These are phyloP conservation scores for Parnassius glacialis DNA, from an alignment of 2,888 invertebrate genomes.

Conservation along the genomic window DNA sequence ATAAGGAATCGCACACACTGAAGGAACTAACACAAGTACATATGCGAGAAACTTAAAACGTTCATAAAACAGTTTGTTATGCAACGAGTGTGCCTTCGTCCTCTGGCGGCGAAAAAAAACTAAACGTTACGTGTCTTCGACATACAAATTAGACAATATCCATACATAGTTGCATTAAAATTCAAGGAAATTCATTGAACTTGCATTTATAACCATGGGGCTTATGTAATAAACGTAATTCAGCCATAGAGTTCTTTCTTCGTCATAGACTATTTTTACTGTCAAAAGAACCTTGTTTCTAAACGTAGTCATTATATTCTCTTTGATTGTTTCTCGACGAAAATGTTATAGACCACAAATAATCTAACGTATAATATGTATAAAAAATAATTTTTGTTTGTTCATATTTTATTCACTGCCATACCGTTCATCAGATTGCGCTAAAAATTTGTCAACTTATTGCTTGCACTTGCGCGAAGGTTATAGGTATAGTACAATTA, in stretches of 20 bases:
- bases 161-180: conserved; percentile 40
- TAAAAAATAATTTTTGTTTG: too few relatives aligned
- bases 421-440: too few relatives aligned
- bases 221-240: conserved; percentile 29
- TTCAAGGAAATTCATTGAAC: conserved; percentile 62
- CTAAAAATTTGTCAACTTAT: too few relatives aligned
- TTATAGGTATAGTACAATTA: too few relatives aligned
- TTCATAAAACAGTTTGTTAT: conserved; percentile 44
- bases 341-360: too few relatives aligned
- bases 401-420: too few relatives aligned
- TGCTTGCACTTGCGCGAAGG: too few relatives aligned
- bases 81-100: conserved; percentile 38
- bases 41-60: conserved; percentile 1
- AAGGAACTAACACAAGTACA: neutral
- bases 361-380: too few relatives aligned
- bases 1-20: conserved; percentile 21
- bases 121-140: conserved; percentile 35
- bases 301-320: too few relatives aligned
- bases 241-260: conserved; percentile 1
- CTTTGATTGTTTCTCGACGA: too few relatives aligned
- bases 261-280: neutral
- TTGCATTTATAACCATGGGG: conserved; percentile 26
- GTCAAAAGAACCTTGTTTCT: too few relatives aligned
- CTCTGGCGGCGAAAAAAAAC: conserved; percentile 45
- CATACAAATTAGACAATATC: conserved; percentile 45